Percentiles rank a stretch among this genome's conserved stretches.
Conservation (phyloP, 2,888 invertebrate species). For the Pollenia griseotomentosa region DNA sequence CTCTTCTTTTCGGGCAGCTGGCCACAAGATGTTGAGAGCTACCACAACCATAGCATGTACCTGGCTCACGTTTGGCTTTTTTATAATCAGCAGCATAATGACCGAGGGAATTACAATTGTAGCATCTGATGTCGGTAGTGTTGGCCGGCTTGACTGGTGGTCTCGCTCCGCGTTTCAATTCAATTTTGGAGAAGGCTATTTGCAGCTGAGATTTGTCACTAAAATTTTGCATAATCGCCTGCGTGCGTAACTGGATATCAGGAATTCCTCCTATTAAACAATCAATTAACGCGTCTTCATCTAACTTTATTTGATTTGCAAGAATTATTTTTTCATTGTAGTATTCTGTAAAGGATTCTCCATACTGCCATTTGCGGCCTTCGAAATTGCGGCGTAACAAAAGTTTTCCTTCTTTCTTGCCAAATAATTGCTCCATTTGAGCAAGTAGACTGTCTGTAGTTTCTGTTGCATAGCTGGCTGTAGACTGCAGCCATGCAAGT, state of each 20-base stretch:
- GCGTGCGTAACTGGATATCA: conserved; percentile 16
- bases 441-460: background rate
- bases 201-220: conserved; percentile 13
- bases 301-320: conserved; percentile 19
- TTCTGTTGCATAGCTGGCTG: background rate
- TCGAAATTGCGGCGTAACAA: background rate
- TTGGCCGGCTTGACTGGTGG: background rate
- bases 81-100: conserved; percentile 43
- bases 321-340: conserved; percentile 42
- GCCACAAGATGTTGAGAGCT: conserved; percentile 18
- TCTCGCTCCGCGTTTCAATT: background rate
- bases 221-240: conserved; percentile 39
- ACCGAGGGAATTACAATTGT: conserved; percentile 36
- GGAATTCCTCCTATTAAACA: conserved; percentile 40
- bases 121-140: conserved; percentile 23
- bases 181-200: background rate
- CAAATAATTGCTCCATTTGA: conserved; percentile 5
- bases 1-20: background rate
- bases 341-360: conserved; percentile 25
- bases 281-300: conserved; percentile 33
- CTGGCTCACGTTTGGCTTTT: conserved; percentile 16
- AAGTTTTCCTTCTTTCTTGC: conserved; percentile 10
- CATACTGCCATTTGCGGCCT: background rate
- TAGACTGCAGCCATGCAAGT: conserved; percentile 22
- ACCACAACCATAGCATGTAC: conserved; percentile 38